These are phyloP conservation scores for Dexiosoma caninum DNA, from an alignment of 2,888 invertebrate genomes.

Conservation along the genomic window DNA sequence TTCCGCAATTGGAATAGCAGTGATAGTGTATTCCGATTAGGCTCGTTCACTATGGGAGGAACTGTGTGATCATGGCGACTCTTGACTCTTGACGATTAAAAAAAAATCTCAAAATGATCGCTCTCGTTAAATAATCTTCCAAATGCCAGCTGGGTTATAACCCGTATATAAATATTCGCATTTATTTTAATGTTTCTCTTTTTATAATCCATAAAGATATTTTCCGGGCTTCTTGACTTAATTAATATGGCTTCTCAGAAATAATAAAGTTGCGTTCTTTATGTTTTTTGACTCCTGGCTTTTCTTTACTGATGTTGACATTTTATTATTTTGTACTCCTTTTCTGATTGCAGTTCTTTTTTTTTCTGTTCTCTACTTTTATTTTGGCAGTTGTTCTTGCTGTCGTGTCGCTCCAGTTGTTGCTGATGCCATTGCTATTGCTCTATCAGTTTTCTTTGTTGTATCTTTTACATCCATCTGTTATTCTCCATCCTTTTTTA, in stretches of 20 bases:
- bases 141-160: too few species aligned
- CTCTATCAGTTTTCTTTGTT: neutral
- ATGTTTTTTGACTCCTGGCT: neutral
- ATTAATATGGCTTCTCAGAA: constrained; percentile 39
- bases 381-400: neutral
- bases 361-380: neutral
- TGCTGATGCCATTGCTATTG: neutral
- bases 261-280: constrained; percentile 7
- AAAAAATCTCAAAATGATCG: too few species aligned
- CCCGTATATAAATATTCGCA: too few species aligned
- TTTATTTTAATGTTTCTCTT: too few species aligned
- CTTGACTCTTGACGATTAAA: too few species aligned
- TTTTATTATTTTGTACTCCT: constrained; percentile 37
- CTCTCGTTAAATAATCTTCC: too few species aligned
- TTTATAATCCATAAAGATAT: constrained; percentile 33
- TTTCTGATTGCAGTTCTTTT: neutral
- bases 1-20: too few species aligned
- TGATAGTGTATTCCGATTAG: too few species aligned
- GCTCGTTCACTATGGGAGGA: too few species aligned
- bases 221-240: constrained; percentile 49
- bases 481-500: constrained; percentile 15
- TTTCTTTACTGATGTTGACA: constrained; percentile 41
- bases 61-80: too few species aligned
- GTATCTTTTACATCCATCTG: neutral
- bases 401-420: neutral